A percentile compares a stretch with the other conserved stretches of the same genome.
phyloP scores from a whole-genome alignment of 1,140 invertebrate genomes.

The Camponotus pennsylvanicus region DNA sequence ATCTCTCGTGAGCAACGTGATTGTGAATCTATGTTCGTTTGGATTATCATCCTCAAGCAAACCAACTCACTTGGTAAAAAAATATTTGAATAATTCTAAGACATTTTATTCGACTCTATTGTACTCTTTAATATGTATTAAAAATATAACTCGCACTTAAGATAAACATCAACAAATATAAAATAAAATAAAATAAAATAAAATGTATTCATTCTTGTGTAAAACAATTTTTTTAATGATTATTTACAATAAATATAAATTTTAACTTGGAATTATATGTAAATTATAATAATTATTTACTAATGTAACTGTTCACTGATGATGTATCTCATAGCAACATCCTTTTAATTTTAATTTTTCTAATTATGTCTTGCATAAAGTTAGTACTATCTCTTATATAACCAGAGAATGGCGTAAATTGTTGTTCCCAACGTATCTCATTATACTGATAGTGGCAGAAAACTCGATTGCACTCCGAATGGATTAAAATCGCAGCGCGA shows the following conservation, averaged over 20 bases:
- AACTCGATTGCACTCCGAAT: neutral
- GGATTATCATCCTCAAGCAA: slow-evolving; percentile 8
- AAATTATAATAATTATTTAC: neutral
- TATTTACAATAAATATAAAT: neutral
- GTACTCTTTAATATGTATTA: neutral
- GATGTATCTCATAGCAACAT: neutral
- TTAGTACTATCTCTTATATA: neutral
- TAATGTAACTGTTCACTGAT: neutral
- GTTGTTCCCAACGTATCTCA: neutral
- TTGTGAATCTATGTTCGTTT: slow-evolving; percentile 59
- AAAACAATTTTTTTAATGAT: neutral
- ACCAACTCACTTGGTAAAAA: slow-evolving; percentile 23
- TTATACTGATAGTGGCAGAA: slow-evolving; percentile 1
- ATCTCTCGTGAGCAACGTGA: slow-evolving; percentile 54
- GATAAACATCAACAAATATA: neutral
- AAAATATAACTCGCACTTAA: no score
- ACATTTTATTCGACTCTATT: neutral
- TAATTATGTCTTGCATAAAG: neutral
- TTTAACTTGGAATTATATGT: neutral
- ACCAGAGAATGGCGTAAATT: neutral
- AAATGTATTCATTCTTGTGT: neutral
- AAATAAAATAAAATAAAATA: neutral
- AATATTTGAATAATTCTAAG: neutral
- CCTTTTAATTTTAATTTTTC: neutral
- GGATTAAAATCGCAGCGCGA: slow-evolving; percentile 58